These are phyloP conservation scores for Tetragnatha versicolor DNA, from an alignment of 1,140 invertebrate species.

Conservation along the genomic window DNA sequence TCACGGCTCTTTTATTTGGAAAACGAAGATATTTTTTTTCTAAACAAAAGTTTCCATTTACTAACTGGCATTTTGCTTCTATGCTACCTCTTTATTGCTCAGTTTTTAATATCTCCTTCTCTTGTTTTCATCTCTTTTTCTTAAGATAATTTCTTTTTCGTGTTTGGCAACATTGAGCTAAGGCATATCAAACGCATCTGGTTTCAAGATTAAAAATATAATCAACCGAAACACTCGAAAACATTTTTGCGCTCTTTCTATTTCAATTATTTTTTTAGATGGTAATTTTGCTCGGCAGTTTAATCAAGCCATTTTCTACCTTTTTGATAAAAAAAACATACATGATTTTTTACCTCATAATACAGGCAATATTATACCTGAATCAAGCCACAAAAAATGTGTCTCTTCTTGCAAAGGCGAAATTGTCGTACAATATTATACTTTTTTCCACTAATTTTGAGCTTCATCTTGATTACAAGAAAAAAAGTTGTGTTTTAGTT, in stretches of 20 bases:
- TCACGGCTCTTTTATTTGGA: too few relatives aligned
- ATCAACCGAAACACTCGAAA: background rate
- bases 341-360: too few relatives aligned
- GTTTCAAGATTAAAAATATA: background rate
- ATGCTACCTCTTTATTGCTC: background rate
- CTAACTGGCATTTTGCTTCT: background rate
- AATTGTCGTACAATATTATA: too few relatives aligned
- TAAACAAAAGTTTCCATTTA: background rate
- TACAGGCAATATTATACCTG: too few relatives aligned
- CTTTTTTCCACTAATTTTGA: too few relatives aligned
- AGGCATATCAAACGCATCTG: background rate
- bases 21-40: too few relatives aligned
- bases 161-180: background rate
- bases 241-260: too few relatives aligned
- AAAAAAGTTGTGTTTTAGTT: too few relatives aligned
- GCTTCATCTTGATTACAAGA: too few relatives aligned
- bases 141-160: background rate
- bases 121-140: background rate
- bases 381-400: too few relatives aligned
- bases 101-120: background rate
- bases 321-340: too few relatives aligned
- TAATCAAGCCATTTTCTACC: background rate
- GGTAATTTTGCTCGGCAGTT: background rate
- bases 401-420: too few relatives aligned
- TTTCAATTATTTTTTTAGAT: background rate